Conservation (phyloP, 1,140 invertebrate genomes). For the Neomicropteryx cornuta region DNA sequence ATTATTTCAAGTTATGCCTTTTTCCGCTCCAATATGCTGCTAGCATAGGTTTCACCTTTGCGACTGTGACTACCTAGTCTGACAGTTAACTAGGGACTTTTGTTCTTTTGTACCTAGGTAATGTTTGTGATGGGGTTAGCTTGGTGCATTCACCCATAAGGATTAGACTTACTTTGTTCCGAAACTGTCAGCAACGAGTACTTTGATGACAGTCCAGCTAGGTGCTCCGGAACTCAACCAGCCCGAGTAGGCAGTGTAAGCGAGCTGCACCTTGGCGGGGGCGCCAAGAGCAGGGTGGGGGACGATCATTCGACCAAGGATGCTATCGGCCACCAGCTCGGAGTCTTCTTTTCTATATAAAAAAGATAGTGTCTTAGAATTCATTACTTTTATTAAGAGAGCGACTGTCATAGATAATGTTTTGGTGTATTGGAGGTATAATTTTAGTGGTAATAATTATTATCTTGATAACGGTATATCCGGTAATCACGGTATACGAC, state of each 20-base stretch:
- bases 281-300: constrained; percentile 75
- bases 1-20: too few relatives aligned
- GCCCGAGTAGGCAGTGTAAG: constrained; percentile 81
- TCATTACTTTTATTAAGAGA: neutral
- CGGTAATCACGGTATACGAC: too few relatives aligned
- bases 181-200: constrained; percentile 75
- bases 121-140: too few relatives aligned
- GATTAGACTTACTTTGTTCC: constrained; percentile 57
- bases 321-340: constrained; percentile 56
- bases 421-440: neutral
- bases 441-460: too few relatives aligned
- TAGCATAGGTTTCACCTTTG: too few relatives aligned
- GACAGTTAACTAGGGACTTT: too few relatives aligned
- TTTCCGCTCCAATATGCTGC: too few relatives aligned
- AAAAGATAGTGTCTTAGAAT: constrained; percentile 4
- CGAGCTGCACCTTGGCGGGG: constrained; percentile 56
- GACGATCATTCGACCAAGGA: constrained; percentile 70
- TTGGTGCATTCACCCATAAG: too few relatives aligned
- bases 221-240: constrained; percentile 81
- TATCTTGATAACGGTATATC: too few relatives aligned
- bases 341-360: constrained; percentile 62
- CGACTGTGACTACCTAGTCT: too few relatives aligned
- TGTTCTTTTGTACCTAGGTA: too few relatives aligned
- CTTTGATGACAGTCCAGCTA: constrained; percentile 69
- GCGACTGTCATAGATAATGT: neutral